Conservation (phyloP, 2,797 vertebrate genomes). For the Furcifer pardalis region DNA sequence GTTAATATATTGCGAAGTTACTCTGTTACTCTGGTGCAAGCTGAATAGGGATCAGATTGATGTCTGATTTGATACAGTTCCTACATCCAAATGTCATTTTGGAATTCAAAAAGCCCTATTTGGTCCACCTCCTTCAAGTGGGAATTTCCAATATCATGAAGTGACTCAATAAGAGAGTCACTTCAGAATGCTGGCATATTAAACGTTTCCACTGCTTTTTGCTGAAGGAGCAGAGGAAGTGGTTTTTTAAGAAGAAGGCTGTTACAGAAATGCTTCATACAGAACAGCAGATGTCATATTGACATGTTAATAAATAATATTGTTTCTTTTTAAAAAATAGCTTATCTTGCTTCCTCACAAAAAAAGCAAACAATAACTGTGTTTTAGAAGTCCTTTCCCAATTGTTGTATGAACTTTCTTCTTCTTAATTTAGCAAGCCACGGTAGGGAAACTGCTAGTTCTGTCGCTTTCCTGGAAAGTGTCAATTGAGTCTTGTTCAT, state of each 20-base stretch:
- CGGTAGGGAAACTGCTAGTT: not conserved
- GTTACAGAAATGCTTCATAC: not conserved
- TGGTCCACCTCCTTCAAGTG: too few species aligned
- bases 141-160: too few species aligned
- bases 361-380: not conserved
- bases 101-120: too few species aligned
- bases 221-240: too few species aligned
- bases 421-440: slow-evolving; percentile 10
- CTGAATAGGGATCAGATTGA: not conserved
- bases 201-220: too few species aligned
- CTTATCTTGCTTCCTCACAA: not conserved
- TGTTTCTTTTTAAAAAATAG: not conserved
- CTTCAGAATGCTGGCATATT: too few species aligned
- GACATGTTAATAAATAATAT: not conserved
- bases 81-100: too few species aligned
- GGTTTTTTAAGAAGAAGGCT: not conserved
- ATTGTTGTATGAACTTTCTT: not conserved
- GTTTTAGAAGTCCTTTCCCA: not conserved
- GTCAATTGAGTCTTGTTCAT: slow-evolving; percentile 23
- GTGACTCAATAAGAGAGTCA: too few species aligned
- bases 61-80: not conserved
- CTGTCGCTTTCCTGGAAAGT: not conserved
- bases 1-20: too few species aligned
- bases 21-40: too few species aligned
- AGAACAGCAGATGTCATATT: not conserved